These are phyloP conservation scores for Cyprinodon tularosa DNA, from an alignment of 2,113 vertebrate species.

Conservation along the genomic window DNA sequence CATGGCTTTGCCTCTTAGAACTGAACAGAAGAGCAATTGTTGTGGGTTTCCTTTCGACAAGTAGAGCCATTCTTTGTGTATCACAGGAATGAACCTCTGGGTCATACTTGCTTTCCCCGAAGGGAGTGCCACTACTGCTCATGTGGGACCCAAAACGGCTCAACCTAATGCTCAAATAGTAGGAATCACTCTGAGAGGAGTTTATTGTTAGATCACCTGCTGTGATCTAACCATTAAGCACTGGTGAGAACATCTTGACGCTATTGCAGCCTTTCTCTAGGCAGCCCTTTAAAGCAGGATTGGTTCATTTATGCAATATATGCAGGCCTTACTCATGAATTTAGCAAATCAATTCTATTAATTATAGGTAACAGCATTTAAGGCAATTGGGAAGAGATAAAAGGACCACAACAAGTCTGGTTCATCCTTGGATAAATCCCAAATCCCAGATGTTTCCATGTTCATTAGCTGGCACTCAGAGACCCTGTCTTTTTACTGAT, in stretches of 20 bases:
- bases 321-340: neutral
- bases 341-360: neutral
- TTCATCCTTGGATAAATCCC: too few species aligned
- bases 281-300: neutral
- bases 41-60: slow-evolving; percentile 41
- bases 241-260: neutral
- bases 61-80: slow-evolving; percentile 27
- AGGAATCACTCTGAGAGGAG: neutral
- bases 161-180: slow-evolving; percentile 17
- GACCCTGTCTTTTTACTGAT: too few species aligned
- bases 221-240: neutral
- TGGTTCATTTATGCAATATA: neutral
- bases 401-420: too few species aligned
- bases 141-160: slow-evolving; percentile 44
- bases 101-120: slow-evolving; percentile 5
- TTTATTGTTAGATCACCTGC: neutral
- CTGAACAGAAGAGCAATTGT: slow-evolving; percentile 33
- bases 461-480: too few species aligned
- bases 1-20: slow-evolving; percentile 6
- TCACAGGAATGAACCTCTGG: slow-evolving; percentile 26
- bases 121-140: slow-evolving; percentile 10
- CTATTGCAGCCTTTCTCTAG: neutral
- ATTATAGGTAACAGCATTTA: neutral
- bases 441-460: too few species aligned
- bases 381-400: neutral